These are phyloP conservation scores for Leptarthrus brevirostris DNA, from an alignment of 2,888 invertebrate genomes.

Conservation along the genomic window DNA sequence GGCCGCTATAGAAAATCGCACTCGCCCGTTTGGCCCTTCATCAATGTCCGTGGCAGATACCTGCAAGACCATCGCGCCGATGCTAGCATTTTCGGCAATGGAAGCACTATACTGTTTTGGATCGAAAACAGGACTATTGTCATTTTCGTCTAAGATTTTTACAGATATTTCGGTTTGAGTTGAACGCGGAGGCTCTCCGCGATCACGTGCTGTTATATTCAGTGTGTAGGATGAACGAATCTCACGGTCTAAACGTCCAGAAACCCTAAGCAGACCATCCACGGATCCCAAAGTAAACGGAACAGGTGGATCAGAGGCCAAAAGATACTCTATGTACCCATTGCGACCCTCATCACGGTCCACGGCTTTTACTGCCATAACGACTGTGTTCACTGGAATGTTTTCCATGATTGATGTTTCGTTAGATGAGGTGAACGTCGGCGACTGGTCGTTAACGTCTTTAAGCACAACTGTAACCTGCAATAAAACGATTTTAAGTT, in stretches of 20 bases:
- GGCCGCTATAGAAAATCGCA: constrained; percentile 87
- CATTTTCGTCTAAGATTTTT: constrained; percentile 86
- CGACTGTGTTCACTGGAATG: constrained; percentile 85
- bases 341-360: constrained; percentile 93
- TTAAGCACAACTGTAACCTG: constrained; percentile 88
- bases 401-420: constrained; percentile 86
- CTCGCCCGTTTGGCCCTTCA: constrained; percentile 89
- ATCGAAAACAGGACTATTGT: constrained; percentile 89
- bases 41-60: constrained; percentile 91
- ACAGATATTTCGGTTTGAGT: constrained; percentile 78
- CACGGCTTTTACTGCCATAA: constrained; percentile 88
- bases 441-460: constrained; percentile 93
- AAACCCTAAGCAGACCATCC: constrained; percentile 87
- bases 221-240: constrained; percentile 79
- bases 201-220: constrained; percentile 84
- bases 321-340: constrained; percentile 88
- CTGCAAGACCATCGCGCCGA: constrained; percentile 90
- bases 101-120: constrained; percentile 90
- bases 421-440: constrained; percentile 84
- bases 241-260: constrained; percentile 88
- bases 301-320: constrained; percentile 75
- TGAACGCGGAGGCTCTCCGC: constrained; percentile 84
- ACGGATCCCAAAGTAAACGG: constrained; percentile 87
- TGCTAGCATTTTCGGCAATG: constrained; percentile 92
- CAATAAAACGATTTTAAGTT: constrained; percentile 56